phyloP scores from a whole-genome alignment of 2,888 invertebrate species.

The Eupithecia insigniata region DNA sequence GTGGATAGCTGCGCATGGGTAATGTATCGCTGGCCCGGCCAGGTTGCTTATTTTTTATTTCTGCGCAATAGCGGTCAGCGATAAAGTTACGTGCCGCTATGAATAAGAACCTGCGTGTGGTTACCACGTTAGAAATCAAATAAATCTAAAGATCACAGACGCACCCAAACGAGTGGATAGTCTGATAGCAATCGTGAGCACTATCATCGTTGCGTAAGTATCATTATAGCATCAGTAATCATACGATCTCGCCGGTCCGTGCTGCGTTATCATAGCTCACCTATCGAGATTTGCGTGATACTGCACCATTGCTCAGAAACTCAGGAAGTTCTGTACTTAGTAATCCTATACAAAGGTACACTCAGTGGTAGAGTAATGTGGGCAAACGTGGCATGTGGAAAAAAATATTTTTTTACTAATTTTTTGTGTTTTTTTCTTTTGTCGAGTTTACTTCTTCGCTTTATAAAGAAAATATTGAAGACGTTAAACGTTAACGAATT shows the following conservation, averaged over 20 bases:
- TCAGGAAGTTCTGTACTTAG: slow-evolving; percentile 42
- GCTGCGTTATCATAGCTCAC: slow-evolving; percentile 39
- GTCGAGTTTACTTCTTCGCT: background rate
- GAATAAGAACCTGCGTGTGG: background rate
- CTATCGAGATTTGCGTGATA: slow-evolving; percentile 45
- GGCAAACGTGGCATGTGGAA: background rate
- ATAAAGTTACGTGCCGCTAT: too few relatives aligned
- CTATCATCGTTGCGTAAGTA: slow-evolving; percentile 38
- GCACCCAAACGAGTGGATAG: slow-evolving; percentile 2
- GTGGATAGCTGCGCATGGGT: too few relatives aligned
- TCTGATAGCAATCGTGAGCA: slow-evolving; percentile 23
- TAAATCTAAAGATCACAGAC: slow-evolving; percentile 11
- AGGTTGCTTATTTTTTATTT: too few relatives aligned
- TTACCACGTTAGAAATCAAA: background rate
- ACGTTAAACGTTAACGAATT: too few relatives aligned
- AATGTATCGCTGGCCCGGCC: too few relatives aligned
- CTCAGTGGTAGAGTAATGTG: background rate
- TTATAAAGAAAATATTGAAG: too few relatives aligned
- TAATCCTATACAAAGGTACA: background rate
- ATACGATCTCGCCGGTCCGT: slow-evolving; percentile 35
- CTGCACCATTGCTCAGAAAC: slow-evolving; percentile 40
- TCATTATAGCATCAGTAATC: slow-evolving; percentile 42
- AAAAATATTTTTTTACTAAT: background rate
- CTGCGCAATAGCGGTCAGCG: too few relatives aligned
- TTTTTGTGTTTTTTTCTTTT: background rate